phyloP scores from a whole-genome alignment of 2,113 vertebrate genomes.

The Noturus placidus region DNA sequence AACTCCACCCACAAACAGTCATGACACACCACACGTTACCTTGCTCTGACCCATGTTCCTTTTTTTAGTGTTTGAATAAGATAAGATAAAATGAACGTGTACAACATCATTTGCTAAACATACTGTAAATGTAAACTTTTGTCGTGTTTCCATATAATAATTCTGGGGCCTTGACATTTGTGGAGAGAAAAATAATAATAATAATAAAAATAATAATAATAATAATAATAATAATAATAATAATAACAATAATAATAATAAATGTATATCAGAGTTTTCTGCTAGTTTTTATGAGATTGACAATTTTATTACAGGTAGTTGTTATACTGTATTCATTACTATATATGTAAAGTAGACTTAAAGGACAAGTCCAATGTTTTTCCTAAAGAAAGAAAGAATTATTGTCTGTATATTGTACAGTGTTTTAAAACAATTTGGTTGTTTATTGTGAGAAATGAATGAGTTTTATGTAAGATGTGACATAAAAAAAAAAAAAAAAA shows the following conservation, averaged over 20 bases:
- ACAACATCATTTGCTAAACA: slow-evolving; percentile 40
- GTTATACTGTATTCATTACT: slow-evolving; percentile 51
- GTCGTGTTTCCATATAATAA: slow-evolving; percentile 47
- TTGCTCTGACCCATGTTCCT: slow-evolving; percentile 2
- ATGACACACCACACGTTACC: neutral
- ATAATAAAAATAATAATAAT: neutral
- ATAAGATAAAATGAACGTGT: slow-evolving; percentile 37
- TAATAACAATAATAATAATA: slow-evolving; percentile 6
- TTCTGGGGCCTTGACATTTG: slow-evolving; percentile 47
- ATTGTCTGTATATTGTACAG: neutral
- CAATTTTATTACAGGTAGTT: slow-evolving; percentile 54
- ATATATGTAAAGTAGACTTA: slow-evolving; percentile 30
- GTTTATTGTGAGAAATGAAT: neutral
- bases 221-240: neutral
- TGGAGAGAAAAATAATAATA: slow-evolving; percentile 16
- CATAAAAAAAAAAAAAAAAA: neutral
- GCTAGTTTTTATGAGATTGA: slow-evolving; percentile 52
- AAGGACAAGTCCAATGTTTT: neutral
- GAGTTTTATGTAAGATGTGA: neutral
- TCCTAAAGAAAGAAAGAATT: neutral
- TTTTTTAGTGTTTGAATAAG: slow-evolving; percentile 44
- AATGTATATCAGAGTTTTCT: slow-evolving; percentile 48
- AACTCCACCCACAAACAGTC: neutral
- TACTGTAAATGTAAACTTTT: slow-evolving; percentile 52
- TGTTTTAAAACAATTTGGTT: neutral